Evolutionary conservation across 2,888 invertebrate species (phyloP).

Genomic region (Stenurella melanura): DNA sequence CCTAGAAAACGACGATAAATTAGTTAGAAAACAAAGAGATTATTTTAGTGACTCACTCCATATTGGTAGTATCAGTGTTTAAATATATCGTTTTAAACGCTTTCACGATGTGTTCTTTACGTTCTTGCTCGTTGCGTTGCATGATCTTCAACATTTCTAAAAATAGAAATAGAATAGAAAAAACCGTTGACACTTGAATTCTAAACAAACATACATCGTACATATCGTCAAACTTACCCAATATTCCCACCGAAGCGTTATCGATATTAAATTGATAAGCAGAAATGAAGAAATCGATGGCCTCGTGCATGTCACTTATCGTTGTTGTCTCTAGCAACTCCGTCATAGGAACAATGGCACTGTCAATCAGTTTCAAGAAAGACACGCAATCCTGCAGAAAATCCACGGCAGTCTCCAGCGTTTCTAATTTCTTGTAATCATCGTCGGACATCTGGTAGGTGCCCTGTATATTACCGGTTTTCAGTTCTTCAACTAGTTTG

Average conservation of each 20-base stretch:
- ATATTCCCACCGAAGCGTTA: slow-evolving; percentile 82
- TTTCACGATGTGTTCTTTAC: slow-evolving; percentile 84
- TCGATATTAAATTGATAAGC: slow-evolving; percentile 87
- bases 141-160: slow-evolving; percentile 85
- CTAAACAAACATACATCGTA: not conserved
- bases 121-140: slow-evolving; percentile 85
- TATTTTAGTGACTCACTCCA: slow-evolving; percentile 69
- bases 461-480: slow-evolving; percentile 22
- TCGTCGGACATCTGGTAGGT: slow-evolving; percentile 51
- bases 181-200: slow-evolving; percentile 6
- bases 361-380: slow-evolving; percentile 68
- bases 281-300: slow-evolving; percentile 90
- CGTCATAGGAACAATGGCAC: slow-evolving; percentile 80
- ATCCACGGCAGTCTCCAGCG: slow-evolving; percentile 76
- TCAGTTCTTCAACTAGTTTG: slow-evolving; percentile 40
- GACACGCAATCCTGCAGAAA: slow-evolving; percentile 78
- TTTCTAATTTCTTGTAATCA: slow-evolving; percentile 72
- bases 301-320: slow-evolving; percentile 89
- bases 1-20: slow-evolving; percentile 65
- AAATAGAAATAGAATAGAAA: slow-evolving; percentile 37
- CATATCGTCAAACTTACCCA: slow-evolving; percentile 60
- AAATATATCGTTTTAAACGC: slow-evolving; percentile 86
- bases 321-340: slow-evolving; percentile 83
- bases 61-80: slow-evolving; percentile 74
- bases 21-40: not conserved